Conservation (phyloP, 2,797 vertebrate genomes). For the Etheostoma nigrum region DNA sequence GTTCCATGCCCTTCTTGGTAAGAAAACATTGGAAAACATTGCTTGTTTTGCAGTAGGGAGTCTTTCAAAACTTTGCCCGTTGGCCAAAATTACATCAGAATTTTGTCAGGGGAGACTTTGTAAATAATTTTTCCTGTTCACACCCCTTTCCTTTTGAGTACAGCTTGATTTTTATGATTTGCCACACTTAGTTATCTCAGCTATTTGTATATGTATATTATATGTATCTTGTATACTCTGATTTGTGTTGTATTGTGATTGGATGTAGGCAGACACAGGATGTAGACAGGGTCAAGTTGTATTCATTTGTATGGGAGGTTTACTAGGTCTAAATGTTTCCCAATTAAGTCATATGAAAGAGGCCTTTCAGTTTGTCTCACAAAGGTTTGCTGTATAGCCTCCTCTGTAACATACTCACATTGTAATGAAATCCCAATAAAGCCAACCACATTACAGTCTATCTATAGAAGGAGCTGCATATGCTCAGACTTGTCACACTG, state of each 20-base stretch:
- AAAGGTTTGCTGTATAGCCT: constrained; percentile 72
- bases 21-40: constrained; percentile 48
- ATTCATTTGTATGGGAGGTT: constrained; percentile 72
- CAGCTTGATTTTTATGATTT: constrained; percentile 1
- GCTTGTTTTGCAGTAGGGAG: constrained; percentile 22
- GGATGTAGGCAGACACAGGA: constrained; percentile 51
- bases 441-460: constrained; percentile 32
- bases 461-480: constrained; percentile 43
- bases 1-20: constrained; percentile 89
- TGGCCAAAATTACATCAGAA: constrained; percentile 27
- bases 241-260: constrained; percentile 36
- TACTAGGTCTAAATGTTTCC: constrained; percentile 72
- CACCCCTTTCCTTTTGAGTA: not conserved
- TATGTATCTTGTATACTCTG: not conserved
- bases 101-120: constrained; percentile 21
- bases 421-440: constrained; percentile 74
- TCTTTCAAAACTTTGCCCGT: constrained; percentile 34
- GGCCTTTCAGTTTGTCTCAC: constrained; percentile 75
- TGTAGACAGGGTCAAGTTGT: constrained; percentile 67
- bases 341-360: constrained; percentile 77
- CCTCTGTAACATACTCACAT: constrained; percentile 56
- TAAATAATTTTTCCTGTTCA: constrained; percentile 21
- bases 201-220: not conserved
- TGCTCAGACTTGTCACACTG: constrained; percentile 28
- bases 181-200: not conserved